A percentile compares a stretch with the other conserved stretches of the same genome.
These are phyloP conservation scores for Rhinopomastus cyanomelas DNA, from an alignment of 2,113 vertebrate species.

Conservation along the genomic window DNA sequence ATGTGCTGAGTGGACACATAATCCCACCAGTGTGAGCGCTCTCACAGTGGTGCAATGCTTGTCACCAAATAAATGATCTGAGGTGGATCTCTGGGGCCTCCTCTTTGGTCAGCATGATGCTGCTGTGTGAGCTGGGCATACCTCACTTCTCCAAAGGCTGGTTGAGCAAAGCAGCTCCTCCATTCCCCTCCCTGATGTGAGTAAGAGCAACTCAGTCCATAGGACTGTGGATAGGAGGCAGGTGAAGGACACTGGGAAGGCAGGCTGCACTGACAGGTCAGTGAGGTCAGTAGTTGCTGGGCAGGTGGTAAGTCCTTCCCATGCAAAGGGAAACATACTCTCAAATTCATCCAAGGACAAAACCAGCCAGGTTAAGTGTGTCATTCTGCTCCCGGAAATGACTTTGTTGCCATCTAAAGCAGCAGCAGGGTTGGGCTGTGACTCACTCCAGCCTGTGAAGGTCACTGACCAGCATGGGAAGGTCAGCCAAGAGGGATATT, in stretches of 20 bases:
- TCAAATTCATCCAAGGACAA: background rate
- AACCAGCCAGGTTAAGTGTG: background rate
- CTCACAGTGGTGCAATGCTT: background rate
- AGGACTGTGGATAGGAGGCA: background rate
- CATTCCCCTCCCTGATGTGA: background rate
- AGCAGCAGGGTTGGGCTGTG: background rate
- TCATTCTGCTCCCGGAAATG: background rate
- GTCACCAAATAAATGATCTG: background rate
- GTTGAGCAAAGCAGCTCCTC: background rate
- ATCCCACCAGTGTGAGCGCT: background rate
- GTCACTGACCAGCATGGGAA: background rate
- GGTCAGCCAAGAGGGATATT: background rate
- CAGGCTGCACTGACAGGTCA: background rate
- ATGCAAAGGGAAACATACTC: rapidly evolving
- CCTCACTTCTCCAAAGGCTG: background rate
- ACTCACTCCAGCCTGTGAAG: rapidly evolving
- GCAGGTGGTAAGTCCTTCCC: background rate
- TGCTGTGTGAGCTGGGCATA: background rate
- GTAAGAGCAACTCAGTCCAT: background rate
- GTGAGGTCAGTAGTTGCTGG: background rate
- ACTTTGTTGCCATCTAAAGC: background rate
- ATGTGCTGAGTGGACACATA: rapidly evolving
- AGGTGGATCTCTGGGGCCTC: background rate
- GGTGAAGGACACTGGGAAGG: background rate
- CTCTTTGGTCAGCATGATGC: rapidly evolving